Conservation (phyloP, 1,140 invertebrate species). For the Sinella curviseta region DNA sequence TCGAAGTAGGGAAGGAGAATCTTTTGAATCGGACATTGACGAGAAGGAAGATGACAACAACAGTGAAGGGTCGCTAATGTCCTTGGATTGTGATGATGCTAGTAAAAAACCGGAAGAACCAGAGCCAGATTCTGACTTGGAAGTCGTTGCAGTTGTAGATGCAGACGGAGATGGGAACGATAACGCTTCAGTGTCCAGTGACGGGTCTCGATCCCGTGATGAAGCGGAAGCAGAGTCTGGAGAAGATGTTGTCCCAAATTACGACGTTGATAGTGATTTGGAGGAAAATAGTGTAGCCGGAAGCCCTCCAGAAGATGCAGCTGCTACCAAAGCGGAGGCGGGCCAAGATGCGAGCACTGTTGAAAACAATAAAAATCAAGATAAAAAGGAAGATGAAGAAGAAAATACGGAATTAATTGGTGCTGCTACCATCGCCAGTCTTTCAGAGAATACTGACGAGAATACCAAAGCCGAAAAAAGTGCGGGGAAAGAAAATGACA, state of each 20-base stretch:
- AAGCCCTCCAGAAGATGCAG: too few species aligned
- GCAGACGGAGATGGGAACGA: not conserved
- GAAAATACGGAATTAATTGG: too few species aligned
- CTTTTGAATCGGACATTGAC: not conserved
- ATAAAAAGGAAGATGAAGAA: too few species aligned
- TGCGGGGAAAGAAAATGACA: too few species aligned
- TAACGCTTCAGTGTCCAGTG: not conserved
- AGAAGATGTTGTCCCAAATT: conserved; percentile 6
- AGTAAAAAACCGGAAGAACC: too few species aligned
- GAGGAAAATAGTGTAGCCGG: not conserved
- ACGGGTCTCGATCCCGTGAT: not conserved
- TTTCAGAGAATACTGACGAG: too few species aligned
- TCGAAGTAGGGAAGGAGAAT: not conserved
- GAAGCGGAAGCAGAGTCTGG: conserved; percentile 5
- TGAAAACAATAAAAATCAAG: not conserved
- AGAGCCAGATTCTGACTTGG: not conserved
- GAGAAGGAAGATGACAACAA: not conserved
- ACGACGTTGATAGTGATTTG: not conserved
- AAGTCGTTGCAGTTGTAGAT: not conserved
- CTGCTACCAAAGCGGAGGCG: too few species aligned
- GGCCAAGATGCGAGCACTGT: too few species aligned
- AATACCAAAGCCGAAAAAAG: too few species aligned
- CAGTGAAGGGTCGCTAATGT: not conserved
- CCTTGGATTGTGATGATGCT: too few species aligned
- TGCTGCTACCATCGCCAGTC: too few species aligned